These are phyloP conservation scores for Drosophila mettleri DNA, from an alignment of 2,888 invertebrate genomes.

Conservation along the genomic window DNA sequence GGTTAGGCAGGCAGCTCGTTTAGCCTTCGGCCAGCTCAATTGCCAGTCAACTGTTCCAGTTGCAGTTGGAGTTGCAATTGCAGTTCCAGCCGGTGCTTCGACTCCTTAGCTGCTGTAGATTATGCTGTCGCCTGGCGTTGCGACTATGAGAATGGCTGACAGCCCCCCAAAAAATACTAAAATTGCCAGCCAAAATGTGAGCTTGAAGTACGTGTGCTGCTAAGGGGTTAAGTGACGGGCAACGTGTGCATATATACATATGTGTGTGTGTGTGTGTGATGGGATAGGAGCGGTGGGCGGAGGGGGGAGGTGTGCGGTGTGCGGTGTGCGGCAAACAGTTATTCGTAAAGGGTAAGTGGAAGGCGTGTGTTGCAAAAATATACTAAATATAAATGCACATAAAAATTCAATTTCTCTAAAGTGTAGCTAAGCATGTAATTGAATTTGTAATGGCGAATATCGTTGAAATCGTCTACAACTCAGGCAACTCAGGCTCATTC, in stretches of 20 bases:
- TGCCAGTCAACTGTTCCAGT: constrained; percentile 18
- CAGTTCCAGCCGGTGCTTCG: neutral
- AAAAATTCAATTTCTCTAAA: constrained; percentile 81
- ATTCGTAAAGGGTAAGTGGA: constrained; percentile 13
- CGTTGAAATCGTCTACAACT: constrained; percentile 58
- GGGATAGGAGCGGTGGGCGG: neutral
- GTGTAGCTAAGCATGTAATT: constrained; percentile 84
- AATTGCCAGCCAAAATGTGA: constrained; percentile 52
- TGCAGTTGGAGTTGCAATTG: constrained; percentile 4
- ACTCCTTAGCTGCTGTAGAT: constrained; percentile 36
- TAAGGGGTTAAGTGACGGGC: constrained; percentile 3
- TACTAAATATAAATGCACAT: constrained; percentile 77
- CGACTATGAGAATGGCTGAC: constrained; percentile 68
- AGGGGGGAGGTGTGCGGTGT: neutral
- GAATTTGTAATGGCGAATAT: constrained; percentile 83
- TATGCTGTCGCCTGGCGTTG: constrained; percentile 53
- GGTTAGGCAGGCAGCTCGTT: constrained; percentile 13
- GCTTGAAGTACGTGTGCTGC: constrained; percentile 51
- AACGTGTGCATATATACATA: neutral
- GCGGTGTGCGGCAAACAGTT: neutral
- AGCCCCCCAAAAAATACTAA: constrained; percentile 45
- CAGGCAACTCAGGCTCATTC: constrained; percentile 12
- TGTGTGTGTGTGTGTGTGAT: neutral
- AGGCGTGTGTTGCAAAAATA: constrained; percentile 64
- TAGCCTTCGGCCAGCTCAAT: constrained; percentile 35